Percentiles rank a stretch among this genome's conserved stretches.
These are phyloP conservation scores for Charanyca ferruginea DNA, from an alignment of 2,888 invertebrate species.

Conservation along the genomic window DNA sequence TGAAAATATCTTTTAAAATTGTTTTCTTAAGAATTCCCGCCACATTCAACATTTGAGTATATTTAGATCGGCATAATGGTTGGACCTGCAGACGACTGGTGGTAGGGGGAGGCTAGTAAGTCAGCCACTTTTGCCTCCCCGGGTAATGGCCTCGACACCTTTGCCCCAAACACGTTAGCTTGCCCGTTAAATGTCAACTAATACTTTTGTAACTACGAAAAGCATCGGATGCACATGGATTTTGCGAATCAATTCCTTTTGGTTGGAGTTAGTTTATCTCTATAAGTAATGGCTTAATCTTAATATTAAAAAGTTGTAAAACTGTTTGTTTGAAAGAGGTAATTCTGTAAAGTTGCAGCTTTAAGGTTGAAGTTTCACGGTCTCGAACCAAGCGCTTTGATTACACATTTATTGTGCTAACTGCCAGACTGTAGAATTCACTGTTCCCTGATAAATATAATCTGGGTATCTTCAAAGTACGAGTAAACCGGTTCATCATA, in stretches of 20 bases:
- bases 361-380: too few relatives aligned
- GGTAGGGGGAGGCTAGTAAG: conserved; percentile 64
- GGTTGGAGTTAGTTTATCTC: too few relatives aligned
- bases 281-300: too few relatives aligned
- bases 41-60: conserved; percentile 69
- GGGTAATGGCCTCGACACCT: conserved; percentile 82
- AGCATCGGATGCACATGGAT: conserved; percentile 51
- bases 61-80: conserved; percentile 80
- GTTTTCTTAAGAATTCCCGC: conserved; percentile 72
- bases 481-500: too few relatives aligned
- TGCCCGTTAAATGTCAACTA: conserved; percentile 77
- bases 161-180: conserved; percentile 74
- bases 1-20: conserved; percentile 63
- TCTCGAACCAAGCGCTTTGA: too few relatives aligned
- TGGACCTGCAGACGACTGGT: conserved; percentile 79
- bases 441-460: too few relatives aligned
- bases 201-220: conserved; percentile 67
- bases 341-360: too few relatives aligned
- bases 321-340: too few relatives aligned
- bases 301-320: too few relatives aligned
- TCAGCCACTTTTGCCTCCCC: conserved; percentile 72
- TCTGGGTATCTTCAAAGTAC: too few relatives aligned
- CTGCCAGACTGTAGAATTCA: too few relatives aligned
- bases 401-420: too few relatives aligned
- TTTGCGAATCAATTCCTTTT: conserved; percentile 62